Conservation (phyloP, 2,797 vertebrate species). For the Tympanoctomys barrerae region DNA sequence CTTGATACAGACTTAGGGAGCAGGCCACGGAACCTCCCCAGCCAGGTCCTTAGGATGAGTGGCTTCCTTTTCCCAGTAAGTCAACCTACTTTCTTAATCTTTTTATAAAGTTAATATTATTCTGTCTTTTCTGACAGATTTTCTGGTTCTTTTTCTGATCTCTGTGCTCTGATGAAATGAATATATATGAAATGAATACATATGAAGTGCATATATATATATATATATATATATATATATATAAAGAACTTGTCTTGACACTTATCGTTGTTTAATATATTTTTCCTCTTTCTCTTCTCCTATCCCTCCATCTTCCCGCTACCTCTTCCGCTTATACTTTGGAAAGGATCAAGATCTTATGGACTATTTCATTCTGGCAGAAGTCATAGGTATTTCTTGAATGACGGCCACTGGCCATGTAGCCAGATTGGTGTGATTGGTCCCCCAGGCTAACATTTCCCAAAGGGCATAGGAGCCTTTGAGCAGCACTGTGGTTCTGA, state of each 20-base stretch:
- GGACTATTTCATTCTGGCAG: neutral
- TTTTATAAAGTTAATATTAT: conserved; percentile 1
- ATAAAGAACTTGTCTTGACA: conserved; percentile 33
- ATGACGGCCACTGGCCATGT: neutral
- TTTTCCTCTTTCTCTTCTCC: neutral
- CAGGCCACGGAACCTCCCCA: neutral
- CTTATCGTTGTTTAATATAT: neutral
- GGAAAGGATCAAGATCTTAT: neutral
- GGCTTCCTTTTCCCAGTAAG: neutral
- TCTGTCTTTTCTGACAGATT: neutral
- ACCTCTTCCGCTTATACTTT: neutral
- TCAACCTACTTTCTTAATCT: conserved; percentile 7
- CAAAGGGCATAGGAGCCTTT: neutral
- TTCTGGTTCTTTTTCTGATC: conserved; percentile 1
- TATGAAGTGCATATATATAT: neutral
- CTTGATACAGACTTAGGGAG: neutral
- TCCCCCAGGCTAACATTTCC: neutral
- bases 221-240: neutral
- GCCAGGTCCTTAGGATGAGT: neutral
- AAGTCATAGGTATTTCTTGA: neutral
- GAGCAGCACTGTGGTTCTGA: neutral
- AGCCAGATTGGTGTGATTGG: neutral
- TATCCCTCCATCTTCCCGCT: neutral
- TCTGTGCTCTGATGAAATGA: neutral
- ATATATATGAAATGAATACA: neutral